Evolutionary conservation across 1,140 invertebrate genomes (phyloP), one percentile per base, ranked within the genome.

Genomic region (Drosophila navojoa): DNA sequence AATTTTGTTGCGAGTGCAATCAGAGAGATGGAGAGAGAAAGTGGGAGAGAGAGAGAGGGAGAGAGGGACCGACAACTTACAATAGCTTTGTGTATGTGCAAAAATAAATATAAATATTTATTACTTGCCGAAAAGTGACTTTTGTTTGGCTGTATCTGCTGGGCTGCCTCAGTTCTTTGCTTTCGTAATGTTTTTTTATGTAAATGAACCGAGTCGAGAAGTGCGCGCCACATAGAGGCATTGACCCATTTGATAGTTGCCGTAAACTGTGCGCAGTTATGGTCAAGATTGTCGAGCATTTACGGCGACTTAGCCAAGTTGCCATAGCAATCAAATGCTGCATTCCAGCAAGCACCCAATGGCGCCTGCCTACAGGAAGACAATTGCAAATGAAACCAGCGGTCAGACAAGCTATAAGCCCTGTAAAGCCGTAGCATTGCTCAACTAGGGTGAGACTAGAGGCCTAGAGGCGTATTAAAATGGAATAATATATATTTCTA

Each of bases 51-150:
- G 5, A 9, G n/a, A 16, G n/a, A 10, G 55, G 11, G 40, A 38
- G 1, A 27, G 19, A 27, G 19, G 19, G 19, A 2, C 19, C 19
- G 19, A 13, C 13, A 42, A 63, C 22, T 13, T 10, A 40, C 10
- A 50, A 38, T 38, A 54, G 59, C n/a, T 71, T 63, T 63, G 40
- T 71, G 61, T 67, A 49, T 85, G 74, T 70, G 82, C 79, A 70
- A 75, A 87, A 87, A 84, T 84, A 89, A 87, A 87, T 82, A 87
- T 89, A 87, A 87, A 87, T 87, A 87, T 87, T 87, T 87, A 87
- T 84, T 77, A 80, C 82, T 72, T 64, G 19, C 59, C 64, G 54
- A 61, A 70, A 67, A 72, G 68, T 61, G 58, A 76, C 53, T 60
- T 70, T 62, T 57, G 52, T 57, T 35, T 27, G 59, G 66, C 57